Conservation (phyloP, 1,140 invertebrate species). For the Hirudo medicinalis region DNA sequence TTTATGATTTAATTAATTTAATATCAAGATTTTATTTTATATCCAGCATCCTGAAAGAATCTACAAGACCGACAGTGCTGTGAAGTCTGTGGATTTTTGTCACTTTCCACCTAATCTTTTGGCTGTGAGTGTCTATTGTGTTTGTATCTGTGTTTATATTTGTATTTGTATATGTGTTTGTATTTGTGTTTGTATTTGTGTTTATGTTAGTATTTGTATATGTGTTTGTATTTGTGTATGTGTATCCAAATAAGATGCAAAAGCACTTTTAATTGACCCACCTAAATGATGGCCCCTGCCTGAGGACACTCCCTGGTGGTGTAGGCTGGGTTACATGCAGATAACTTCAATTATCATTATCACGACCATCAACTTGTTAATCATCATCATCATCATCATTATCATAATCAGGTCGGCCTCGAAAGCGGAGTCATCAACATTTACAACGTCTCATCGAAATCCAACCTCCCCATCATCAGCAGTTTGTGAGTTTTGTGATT, state of each 20-base stretch:
- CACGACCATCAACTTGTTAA: neutral
- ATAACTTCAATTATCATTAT: neutral
- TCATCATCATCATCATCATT: constrained; percentile 13
- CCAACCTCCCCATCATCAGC: constrained; percentile 36
- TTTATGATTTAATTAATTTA: too few relatives aligned
- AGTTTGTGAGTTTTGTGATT: constrained; percentile 33
- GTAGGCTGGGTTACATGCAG: too few relatives aligned
- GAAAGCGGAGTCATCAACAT: constrained; percentile 41
- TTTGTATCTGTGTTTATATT: too few relatives aligned
- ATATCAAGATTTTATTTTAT: too few relatives aligned
- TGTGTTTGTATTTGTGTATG: too few relatives aligned
- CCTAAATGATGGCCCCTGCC: too few relatives aligned
- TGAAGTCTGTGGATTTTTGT: constrained; percentile 39
- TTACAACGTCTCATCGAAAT: constrained; percentile 35
- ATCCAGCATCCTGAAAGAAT: constrained; percentile 32
- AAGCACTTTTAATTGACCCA: too few relatives aligned
- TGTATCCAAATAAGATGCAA: too few relatives aligned
- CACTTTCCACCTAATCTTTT: constrained; percentile 36
- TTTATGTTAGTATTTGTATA: too few relatives aligned
- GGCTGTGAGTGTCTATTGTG: constrained; percentile 30
- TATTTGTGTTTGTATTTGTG: too few relatives aligned
- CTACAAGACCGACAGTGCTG: constrained; percentile 34
- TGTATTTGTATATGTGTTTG: too few relatives aligned
- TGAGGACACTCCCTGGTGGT: too few relatives aligned
- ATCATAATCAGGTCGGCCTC: constrained; percentile 33